Conservation (phyloP, 2,113 vertebrate species). For the Menidia beryllina region DNA sequence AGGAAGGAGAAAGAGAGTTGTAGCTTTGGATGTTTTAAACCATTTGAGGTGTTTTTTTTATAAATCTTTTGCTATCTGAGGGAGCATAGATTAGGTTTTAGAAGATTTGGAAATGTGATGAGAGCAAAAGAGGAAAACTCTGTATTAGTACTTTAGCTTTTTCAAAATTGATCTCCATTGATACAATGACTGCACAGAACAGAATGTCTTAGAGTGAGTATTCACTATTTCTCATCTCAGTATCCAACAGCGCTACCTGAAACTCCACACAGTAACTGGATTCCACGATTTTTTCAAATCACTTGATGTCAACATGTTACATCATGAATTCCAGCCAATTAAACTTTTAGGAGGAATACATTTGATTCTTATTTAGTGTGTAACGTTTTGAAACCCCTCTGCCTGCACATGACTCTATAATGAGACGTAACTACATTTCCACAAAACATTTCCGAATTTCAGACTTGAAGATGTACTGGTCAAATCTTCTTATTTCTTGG, state of each 20-base stretch:
- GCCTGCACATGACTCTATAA: background rate
- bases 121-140: background rate
- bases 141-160: background rate
- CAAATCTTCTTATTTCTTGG: conserved; percentile 35
- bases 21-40: too few relatives aligned
- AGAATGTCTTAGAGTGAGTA: background rate
- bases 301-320: background rate
- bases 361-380: too few relatives aligned
- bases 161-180: background rate
- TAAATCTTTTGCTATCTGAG: too few relatives aligned
- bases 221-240: background rate
- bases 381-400: background rate
- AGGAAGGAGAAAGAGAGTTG: too few relatives aligned
- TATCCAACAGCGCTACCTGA: background rate
- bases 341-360: background rate
- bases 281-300: background rate
- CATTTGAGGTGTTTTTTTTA: too few relatives aligned
- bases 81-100: too few relatives aligned
- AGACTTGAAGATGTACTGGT: conserved; percentile 30
- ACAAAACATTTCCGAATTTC: conserved; percentile 21
- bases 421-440: conserved; percentile 1
- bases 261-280: background rate
- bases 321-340: background rate
- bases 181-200: background rate
- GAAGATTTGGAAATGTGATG: too few relatives aligned